These are phyloP conservation scores for Alces alces DNA, from an alignment of 2,113 vertebrate species.

Conservation along the genomic window DNA sequence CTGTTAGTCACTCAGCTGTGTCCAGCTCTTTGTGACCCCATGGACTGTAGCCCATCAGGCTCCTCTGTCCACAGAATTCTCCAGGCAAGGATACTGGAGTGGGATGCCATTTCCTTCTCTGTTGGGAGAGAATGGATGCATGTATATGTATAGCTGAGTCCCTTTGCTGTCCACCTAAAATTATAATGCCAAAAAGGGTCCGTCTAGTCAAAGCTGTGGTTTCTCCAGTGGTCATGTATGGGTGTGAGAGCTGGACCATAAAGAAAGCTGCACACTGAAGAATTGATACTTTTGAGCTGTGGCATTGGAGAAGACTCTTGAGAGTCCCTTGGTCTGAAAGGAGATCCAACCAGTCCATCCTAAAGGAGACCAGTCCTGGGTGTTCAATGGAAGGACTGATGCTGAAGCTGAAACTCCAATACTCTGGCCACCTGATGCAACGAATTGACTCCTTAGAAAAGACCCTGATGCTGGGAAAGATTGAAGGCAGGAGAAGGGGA, in stretches of 20 bases:
- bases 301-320: not conserved
- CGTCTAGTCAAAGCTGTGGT: not conserved
- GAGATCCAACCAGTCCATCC: not conserved
- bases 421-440: rapidly evolving
- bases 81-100: not conserved
- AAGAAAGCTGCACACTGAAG: not conserved
- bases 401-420: not conserved
- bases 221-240: rapidly evolving
- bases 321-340: not conserved
- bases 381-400: not conserved
- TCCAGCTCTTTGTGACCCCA: not conserved
- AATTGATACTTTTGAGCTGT: not conserved
- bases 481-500: rapidly evolving
- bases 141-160: not conserved
- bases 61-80: not conserved
- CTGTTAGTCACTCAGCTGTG: rapidly evolving
- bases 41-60: not conserved
- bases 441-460: not conserved
- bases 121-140: rapidly evolving
- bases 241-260: not conserved
- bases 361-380: not conserved
- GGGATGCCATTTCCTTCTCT: not conserved
- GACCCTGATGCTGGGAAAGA: not conserved
- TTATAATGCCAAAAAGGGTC: not conserved
- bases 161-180: not conserved